Evolutionary conservation across 2,113 vertebrate genomes (phyloP).

Genomic region (Barnardius zonarius): DNA sequence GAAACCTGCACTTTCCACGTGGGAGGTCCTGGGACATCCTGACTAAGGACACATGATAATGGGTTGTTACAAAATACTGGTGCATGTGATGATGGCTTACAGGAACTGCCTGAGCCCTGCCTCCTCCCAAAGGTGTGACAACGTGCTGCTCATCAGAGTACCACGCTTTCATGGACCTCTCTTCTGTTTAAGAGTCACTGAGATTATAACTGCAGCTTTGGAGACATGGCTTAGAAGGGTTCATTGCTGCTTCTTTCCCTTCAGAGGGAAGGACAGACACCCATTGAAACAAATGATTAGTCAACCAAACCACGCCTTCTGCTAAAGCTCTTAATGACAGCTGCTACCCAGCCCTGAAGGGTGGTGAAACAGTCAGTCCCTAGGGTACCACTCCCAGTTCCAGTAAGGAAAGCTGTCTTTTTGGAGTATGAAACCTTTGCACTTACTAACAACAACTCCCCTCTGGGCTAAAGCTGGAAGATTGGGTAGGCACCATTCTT

Average conservation of each 20-base stretch:
- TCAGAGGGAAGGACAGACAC: neutral
- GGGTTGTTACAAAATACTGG: neutral
- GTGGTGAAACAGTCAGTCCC: neutral
- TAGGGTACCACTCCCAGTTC: neutral
- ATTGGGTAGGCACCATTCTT: neutral
- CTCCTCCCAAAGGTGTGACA: neutral
- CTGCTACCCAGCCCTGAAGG: neutral
- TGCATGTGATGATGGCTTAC: neutral
- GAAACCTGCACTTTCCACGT: neutral
- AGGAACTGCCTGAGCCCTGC: neutral
- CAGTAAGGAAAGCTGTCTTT: neutral
- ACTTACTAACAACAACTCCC: neutral
- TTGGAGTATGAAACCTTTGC: neutral
- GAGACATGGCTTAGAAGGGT: neutral
- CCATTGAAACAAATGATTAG: neutral
- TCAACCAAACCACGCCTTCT: neutral
- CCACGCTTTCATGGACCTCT: neutral
- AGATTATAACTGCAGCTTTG: neutral
- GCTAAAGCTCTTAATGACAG: neutral
- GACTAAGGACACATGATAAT: neutral
- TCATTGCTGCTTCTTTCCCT: neutral
- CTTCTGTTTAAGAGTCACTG: neutral
- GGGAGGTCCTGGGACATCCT: slow-evolving; percentile 9
- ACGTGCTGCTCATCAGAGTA: neutral
- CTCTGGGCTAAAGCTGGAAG: neutral